Percentiles rank a stretch among this genome's conserved stretches.
Conservation (phyloP, 2,113 vertebrate species). For the Seriola rivoliana region DNA sequence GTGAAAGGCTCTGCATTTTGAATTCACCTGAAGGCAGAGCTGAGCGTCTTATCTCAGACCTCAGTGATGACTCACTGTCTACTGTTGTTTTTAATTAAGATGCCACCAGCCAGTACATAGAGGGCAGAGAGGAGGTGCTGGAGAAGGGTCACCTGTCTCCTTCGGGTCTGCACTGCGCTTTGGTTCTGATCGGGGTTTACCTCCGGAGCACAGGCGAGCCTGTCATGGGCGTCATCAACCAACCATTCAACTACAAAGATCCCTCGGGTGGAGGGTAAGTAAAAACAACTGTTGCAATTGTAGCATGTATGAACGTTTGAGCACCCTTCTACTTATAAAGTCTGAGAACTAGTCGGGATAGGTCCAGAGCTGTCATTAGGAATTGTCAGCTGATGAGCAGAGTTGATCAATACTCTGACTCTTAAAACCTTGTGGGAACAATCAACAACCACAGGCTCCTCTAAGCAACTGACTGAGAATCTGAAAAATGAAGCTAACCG, state of each 20-base stretch:
- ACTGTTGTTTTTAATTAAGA: constrained; percentile 65
- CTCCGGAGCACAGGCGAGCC: constrained; percentile 82
- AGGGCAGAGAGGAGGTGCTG: constrained; percentile 77
- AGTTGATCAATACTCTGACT: no score
- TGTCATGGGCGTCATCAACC: constrained; percentile 88
- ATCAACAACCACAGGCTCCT: neutral
- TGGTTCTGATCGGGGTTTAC: constrained; percentile 89
- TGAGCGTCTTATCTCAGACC: neutral
- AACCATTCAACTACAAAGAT: constrained; percentile 85
- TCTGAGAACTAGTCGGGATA: no score
- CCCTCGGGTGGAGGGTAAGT: constrained; percentile 73
- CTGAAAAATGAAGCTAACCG: neutral
- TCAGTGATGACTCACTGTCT: neutral
- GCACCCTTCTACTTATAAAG: no score
- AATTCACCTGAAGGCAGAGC: neutral
- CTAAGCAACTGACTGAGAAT: neutral
- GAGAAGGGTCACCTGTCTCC: constrained; percentile 76
- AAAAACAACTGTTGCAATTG: no score
- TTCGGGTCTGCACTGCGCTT: constrained; percentile 83
- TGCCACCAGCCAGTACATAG: constrained; percentile 85
- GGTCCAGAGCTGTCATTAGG: no score
- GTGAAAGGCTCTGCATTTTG: constrained; percentile 57
- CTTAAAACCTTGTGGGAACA: neutral
- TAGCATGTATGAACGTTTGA: no score
- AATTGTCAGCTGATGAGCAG: no score